Conservation (phyloP, 2,113 vertebrate genomes). For the Parotia lawesii region DNA sequence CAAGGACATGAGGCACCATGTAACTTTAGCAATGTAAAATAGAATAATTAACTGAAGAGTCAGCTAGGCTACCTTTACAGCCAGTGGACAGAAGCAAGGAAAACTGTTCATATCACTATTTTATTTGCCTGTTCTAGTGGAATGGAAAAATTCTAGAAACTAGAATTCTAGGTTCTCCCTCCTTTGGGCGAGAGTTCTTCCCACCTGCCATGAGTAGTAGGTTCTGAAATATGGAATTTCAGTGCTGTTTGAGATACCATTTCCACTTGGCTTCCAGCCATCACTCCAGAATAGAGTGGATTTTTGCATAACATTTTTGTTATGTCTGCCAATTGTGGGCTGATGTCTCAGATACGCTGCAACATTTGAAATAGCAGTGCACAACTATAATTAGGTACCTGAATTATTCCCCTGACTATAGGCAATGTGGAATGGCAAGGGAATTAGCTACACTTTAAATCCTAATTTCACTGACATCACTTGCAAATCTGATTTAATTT, state of each 20-base stretch:
- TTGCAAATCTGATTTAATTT: constrained; percentile 10
- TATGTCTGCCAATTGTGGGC: background rate
- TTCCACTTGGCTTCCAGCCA: background rate
- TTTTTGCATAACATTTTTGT: background rate
- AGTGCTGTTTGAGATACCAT: background rate
- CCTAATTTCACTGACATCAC: background rate
- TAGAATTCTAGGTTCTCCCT: background rate
- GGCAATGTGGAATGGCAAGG: background rate
- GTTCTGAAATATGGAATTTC: background rate
- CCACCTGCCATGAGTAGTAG: background rate
- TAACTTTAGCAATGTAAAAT: background rate
- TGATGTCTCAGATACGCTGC: background rate
- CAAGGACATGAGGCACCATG: background rate
- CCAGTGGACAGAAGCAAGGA: background rate
- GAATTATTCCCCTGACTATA: background rate
- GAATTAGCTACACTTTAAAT: constrained; percentile 6
- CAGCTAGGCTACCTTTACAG: background rate
- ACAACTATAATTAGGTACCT: background rate
- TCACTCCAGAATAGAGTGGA: background rate
- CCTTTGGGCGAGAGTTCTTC: background rate
- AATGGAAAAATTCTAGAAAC: background rate
- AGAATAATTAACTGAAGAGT: background rate
- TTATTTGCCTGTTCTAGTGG: background rate
- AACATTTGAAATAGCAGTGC: background rate
- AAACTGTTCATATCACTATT: background rate